Evolutionary conservation across 2,113 vertebrate genomes (phyloP), one percentile per base, ranked within the genome.

Genomic region (Silurus glanis): DNA sequence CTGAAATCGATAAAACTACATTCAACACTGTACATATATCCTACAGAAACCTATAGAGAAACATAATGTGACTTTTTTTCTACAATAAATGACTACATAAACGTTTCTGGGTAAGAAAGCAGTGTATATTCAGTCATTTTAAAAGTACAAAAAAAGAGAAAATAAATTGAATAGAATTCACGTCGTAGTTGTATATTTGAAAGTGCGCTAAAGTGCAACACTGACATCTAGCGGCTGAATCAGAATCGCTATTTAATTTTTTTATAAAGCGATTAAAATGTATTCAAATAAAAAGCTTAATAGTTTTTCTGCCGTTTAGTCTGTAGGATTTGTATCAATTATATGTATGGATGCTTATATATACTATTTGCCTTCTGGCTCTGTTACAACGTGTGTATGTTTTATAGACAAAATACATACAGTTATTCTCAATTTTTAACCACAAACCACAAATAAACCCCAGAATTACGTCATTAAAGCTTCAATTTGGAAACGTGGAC

Each of bases 211-310:
- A 79, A 74, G 86, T 86, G 58, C 82, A 86, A 87, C 76, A 72
- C 76, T 89, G 88, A 82, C 82, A 64, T 53, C 89, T 47, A 71
- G 71, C 75, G 88, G 88, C 49, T 8, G 28, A 72, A 7, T 4
- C 1, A n/a, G 21, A 81, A 61, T 23, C 23, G 25, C 66, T 51
- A 25, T 3, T 51, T n/a, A 25, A 51, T 6, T 21, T 2, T 56
- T 13, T 56, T 56, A 9, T 51, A 47, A 12, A 69, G 66, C 25
- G 8, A 53, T 1, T 76, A 53, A n/a, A 23, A n/a, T 6, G 19
- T 8, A 75, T 76, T 14, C 9, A 45, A 21, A 28, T 67, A 14
- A 3, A 67, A 53, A 51, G 8, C 2, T 23, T 10, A n/a, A 75
- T 51, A 0, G 2, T n/a, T 75, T 13, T 23, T 10, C 10, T 53